phyloP scores from a whole-genome alignment of 2,797 vertebrate species.

The Pachyuromys duprasi region DNA sequence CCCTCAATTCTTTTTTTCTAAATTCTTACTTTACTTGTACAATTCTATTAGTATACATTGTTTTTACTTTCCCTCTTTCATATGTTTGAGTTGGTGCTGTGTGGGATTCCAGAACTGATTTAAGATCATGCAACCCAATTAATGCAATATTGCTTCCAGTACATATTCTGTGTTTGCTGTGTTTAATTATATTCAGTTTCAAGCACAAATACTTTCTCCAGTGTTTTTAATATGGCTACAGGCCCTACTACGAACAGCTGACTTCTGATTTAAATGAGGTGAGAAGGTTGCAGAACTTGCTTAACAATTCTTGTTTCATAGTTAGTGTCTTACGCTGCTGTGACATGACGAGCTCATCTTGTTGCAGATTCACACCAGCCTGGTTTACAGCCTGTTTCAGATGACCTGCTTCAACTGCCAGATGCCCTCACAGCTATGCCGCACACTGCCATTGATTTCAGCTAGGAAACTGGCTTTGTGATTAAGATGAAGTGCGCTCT shows the following conservation, averaged over 20 bases:
- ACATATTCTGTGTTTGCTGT: constrained; percentile 7
- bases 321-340: constrained; percentile 28
- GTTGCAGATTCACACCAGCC: background rate
- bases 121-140: constrained; percentile 4
- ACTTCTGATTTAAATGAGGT: constrained; percentile 48
- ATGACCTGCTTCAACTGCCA: constrained; percentile 8
- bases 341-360: background rate
- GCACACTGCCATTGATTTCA: background rate
- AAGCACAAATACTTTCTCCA: constrained; percentile 32
- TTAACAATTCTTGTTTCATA: background rate
- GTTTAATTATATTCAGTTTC: constrained; percentile 45
- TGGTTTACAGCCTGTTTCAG: background rate
- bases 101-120: constrained; percentile 39
- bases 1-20: background rate
- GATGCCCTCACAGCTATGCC: background rate
- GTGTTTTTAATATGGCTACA: constrained; percentile 39
- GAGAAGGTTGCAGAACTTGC: constrained; percentile 30
- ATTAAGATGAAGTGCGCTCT: constrained; percentile 4
- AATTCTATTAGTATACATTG: background rate
- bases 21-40: constrained; percentile 2
- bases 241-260: background rate
- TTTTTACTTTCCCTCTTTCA: constrained; percentile 4
- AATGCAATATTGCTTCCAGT: background rate
- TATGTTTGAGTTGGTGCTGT: background rate
- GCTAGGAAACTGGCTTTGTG: constrained; percentile 5